Evolutionary conservation across 2,113 vertebrate species (phyloP), one percentile per base, ranked within the genome.

Genomic region (Etia nguti): DNA sequence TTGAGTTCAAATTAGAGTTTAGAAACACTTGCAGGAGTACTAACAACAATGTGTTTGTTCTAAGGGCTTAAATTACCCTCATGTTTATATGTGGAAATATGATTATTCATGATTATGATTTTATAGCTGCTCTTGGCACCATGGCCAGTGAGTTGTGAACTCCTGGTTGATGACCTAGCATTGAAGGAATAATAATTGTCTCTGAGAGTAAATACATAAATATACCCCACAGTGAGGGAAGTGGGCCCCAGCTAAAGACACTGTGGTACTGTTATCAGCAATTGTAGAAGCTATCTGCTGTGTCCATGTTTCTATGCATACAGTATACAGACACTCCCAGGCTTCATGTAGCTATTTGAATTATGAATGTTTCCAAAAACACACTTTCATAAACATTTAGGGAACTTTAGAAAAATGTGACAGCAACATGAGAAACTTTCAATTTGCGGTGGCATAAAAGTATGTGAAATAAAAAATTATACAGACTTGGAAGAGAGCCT

Each of bases 261-360:
- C 31, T 1, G 73, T 29, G 11, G n/a, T 50, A 13, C 36, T 36
- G 91, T 94, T 95, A 95, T 95, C 94, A 81, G 73, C 31, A 54
- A 48, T 15, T 56, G 65, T 86, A 12, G 59, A 65, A 57, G 89
- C 22, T 95, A 96, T 95, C 95, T 91, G 91, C 79, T 4, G 73
- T 22, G 82, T 43, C 89, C 94, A 95, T 92, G 90, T 92, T 92
- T 87, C 84, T 70, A 18, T 1, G n/a, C 86, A 65, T 57, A 79
- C 70, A 77, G 65, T 9, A 29, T 20, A 24, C 22, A 85, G 94
- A 94, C 93, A 94, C 95, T 94, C 94, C 94, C 94, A 85, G 81
- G 79, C 16, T 24, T 65, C 73, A 46, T 48, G 80, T 5, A 79
- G 59, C 0, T 52, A 22, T 41, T 83, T 60, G 34, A 65, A 70